Conservation (phyloP, 2,113 vertebrate genomes). For the Thalassoma bifasciatum region DNA sequence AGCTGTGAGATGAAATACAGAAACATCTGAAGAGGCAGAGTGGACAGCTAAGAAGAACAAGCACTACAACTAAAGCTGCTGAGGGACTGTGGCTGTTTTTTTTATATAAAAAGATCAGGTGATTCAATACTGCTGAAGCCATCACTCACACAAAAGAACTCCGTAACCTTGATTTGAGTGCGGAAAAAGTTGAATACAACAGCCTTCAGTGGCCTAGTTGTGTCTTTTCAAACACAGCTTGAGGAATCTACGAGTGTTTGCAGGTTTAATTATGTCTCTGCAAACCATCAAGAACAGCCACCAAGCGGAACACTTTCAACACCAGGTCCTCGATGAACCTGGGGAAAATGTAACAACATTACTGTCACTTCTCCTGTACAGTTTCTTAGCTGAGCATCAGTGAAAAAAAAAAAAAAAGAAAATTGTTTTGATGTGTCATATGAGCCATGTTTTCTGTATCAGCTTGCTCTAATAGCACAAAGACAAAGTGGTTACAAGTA, state of each 20-base stretch:
- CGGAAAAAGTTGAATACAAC: not conserved
- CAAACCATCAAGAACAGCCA: conserved; percentile 13
- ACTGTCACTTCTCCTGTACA: conserved; percentile 36
- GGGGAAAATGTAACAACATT: conserved; percentile 33
- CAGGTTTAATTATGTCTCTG: conserved; percentile 30
- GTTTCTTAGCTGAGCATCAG: conserved; percentile 53
- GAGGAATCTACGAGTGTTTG: not conserved
- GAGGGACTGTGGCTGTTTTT: not conserved
- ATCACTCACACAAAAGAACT: not conserved
- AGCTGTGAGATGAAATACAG: not conserved
- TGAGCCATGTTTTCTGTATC: conserved; percentile 41
- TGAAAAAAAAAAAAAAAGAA: not conserved
- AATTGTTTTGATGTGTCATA: conserved; percentile 53
- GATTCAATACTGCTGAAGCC: not conserved
- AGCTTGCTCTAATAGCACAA: conserved; percentile 42
- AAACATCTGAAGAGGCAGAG: not conserved
- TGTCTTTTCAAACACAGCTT: conserved; percentile 35
- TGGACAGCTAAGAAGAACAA: not conserved
- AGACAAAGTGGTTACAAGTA: conserved; percentile 16
- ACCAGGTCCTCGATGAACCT: conserved; percentile 9
- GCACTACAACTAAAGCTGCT: not conserved
- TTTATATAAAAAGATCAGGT: not conserved
- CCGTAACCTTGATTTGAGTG: not conserved
- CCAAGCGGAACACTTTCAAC: not conserved
- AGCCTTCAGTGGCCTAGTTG: conserved; percentile 14